phyloP scores from a whole-genome alignment of 2,113 vertebrate species.

The Notechis scutatus region DNA sequence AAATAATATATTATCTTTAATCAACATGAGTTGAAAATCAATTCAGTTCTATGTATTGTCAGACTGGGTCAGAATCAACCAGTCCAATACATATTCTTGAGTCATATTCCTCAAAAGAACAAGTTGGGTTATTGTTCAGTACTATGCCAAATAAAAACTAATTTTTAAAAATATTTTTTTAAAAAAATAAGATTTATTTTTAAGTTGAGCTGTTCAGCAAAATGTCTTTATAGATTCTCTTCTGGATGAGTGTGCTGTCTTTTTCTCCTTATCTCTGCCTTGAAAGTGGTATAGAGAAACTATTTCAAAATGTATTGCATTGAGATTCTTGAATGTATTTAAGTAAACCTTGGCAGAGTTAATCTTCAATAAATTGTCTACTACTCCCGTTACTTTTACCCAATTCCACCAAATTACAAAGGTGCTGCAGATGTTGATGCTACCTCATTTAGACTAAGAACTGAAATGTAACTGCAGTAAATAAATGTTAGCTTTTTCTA shows the following conservation, averaged over 20 bases:
- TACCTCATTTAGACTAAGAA: neutral
- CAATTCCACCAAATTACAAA: neutral
- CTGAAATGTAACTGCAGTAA: neutral
- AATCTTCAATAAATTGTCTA: neutral
- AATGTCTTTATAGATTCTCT: neutral
- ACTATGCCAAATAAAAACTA: neutral
- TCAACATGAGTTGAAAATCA: neutral
- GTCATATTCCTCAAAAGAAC: neutral
- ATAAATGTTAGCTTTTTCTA: constrained; percentile 12
- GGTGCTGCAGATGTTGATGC: neutral
- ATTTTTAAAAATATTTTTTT: neutral
- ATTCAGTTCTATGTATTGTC: neutral
- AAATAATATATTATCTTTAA: neutral
- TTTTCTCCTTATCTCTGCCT: neutral
- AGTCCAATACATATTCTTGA: neutral
- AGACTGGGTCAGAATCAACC: neutral
- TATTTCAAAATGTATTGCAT: neutral
- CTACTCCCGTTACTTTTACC: neutral
- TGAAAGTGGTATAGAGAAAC: neutral
- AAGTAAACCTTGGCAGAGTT: neutral
- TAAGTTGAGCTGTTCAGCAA: neutral
- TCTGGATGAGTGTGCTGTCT: neutral
- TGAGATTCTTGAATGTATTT: neutral
- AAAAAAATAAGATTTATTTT: neutral
- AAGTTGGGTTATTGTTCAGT: neutral